Evolutionary conservation across 2,888 invertebrate species (phyloP).

Genomic region (Chymomyza amoena): DNA sequence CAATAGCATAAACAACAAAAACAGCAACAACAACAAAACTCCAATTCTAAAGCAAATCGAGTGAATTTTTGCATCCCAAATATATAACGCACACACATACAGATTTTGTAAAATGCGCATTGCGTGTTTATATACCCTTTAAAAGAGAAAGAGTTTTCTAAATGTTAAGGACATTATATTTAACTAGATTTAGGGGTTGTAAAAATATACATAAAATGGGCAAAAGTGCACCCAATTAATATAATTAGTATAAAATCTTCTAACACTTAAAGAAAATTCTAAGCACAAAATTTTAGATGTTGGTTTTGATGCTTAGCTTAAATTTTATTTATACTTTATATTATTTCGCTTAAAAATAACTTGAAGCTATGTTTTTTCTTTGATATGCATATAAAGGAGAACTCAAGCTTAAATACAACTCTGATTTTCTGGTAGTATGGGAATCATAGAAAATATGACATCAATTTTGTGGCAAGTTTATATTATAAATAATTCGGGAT

Average conservation of each 20-base stretch:
- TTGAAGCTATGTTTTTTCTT: too few relatives aligned
- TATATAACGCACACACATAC: constrained; percentile 20
- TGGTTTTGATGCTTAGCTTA: too few relatives aligned
- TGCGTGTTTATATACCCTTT: background rate
- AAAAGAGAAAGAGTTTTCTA: background rate
- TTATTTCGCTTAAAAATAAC: too few relatives aligned
- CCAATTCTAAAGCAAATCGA: constrained; percentile 40
- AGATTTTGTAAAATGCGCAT: background rate
- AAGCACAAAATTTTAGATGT: constrained; percentile 20
- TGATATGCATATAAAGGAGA: too few relatives aligned
- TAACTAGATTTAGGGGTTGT: background rate
- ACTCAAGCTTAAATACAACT: too few relatives aligned
- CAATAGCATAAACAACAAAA: background rate
- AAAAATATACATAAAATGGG: constrained; percentile 15
- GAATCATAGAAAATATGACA: too few relatives aligned
- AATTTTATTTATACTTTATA: too few relatives aligned
- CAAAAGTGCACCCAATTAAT: constrained; percentile 42
- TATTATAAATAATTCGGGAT: too few relatives aligned
- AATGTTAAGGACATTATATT: background rate
- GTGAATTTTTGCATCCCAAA: constrained; percentile 49
- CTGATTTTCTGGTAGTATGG: too few relatives aligned
- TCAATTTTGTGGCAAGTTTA: too few relatives aligned
- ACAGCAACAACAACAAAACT: background rate
- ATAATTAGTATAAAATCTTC: too few relatives aligned
- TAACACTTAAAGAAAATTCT: constrained; percentile 13